Percentiles rank a stretch among this genome's conserved stretches.
Conservation (phyloP, 2,888 invertebrate species). For the Brassicogethes aeneus region DNA sequence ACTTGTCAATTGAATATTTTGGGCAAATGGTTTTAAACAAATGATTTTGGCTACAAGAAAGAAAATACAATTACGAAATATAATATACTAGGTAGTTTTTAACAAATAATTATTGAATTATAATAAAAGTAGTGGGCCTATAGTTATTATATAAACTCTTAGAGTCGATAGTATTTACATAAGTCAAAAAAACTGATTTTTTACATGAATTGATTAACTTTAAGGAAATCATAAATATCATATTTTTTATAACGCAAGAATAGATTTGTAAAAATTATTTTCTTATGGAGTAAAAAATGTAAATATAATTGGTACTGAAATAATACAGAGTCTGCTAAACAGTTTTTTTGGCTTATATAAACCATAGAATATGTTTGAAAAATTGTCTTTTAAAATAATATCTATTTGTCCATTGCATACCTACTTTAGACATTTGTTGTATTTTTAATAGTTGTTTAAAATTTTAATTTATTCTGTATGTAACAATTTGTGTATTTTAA, state of each 20-base stretch:
- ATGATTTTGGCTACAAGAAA: constrained; percentile 1
- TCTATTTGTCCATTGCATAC: constrained; percentile 33
- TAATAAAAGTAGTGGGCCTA: constrained; percentile 36
- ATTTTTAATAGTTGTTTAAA: constrained; percentile 32
- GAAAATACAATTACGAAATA: constrained; percentile 10
- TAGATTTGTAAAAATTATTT: constrained; percentile 4
- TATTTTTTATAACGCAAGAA: constrained; percentile 3
- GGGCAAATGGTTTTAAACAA: neutral
- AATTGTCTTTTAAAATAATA: constrained; percentile 16
- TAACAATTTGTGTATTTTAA: constrained; percentile 32
- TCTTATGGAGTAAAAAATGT: constrained; percentile 4
- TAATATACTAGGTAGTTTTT: constrained; percentile 34
- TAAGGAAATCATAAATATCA: constrained; percentile 3
- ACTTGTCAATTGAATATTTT: neutral
- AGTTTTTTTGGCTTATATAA: constrained; percentile 24
- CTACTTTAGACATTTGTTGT: constrained; percentile 32
- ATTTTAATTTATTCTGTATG: constrained; percentile 29
- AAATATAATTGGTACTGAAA: neutral
- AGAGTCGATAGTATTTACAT: constrained; percentile 20
- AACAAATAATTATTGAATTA: constrained; percentile 31
- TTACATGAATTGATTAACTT: constrained; percentile 3
- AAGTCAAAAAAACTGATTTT: constrained; percentile 22
- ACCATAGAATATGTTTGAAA: constrained; percentile 4
- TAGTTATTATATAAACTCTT: constrained; percentile 31
- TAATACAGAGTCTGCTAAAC: constrained; percentile 9